A percentile compares a stretch with the other conserved stretches of the same genome.
phyloP scores from a whole-genome alignment of 1,140 invertebrate species.

The Heterodera schachtii region DNA sequence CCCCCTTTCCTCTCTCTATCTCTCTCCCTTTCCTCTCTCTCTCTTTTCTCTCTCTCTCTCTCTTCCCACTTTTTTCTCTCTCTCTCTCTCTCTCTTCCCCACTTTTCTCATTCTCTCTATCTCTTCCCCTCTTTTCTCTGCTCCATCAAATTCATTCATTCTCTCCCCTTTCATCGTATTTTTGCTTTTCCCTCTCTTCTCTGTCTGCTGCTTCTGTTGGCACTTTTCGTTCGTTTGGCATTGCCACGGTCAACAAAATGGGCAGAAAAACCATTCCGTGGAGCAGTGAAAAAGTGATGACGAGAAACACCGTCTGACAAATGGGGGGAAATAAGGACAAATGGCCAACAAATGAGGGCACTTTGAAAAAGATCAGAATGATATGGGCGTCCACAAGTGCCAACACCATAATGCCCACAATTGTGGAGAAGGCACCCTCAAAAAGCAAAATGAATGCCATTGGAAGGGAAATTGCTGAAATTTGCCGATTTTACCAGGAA shows the following conservation, averaged over 20 bases:
- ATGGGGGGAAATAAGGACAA: too few relatives aligned
- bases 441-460: constrained; percentile 11
- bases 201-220: not conserved
- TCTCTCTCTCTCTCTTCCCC: too few relatives aligned
- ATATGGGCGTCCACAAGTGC: constrained; percentile 63
- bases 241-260: constrained; percentile 49
- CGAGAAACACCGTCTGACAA: constrained; percentile 49
- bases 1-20: too few relatives aligned
- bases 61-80: too few relatives aligned
- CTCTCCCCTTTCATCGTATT: too few relatives aligned
- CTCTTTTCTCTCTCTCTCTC: not conserved
- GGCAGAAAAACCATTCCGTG: constrained; percentile 57
- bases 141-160: too few relatives aligned
- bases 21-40: not conserved
- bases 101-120: too few relatives aligned
- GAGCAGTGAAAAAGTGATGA: constrained; percentile 55
- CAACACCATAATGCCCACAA: constrained; percentile 63
- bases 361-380: constrained; percentile 58
- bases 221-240: constrained; percentile 26
- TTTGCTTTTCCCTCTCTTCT: not conserved
- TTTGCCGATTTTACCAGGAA: constrained; percentile 77
- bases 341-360: not conserved
- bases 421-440: constrained; percentile 60
- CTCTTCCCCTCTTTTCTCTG: too few relatives aligned
- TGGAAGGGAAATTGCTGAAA: too few relatives aligned